Evolutionary conservation across 2,797 vertebrate species (phyloP).

Genomic region (Pyrocephalus nanus): DNA sequence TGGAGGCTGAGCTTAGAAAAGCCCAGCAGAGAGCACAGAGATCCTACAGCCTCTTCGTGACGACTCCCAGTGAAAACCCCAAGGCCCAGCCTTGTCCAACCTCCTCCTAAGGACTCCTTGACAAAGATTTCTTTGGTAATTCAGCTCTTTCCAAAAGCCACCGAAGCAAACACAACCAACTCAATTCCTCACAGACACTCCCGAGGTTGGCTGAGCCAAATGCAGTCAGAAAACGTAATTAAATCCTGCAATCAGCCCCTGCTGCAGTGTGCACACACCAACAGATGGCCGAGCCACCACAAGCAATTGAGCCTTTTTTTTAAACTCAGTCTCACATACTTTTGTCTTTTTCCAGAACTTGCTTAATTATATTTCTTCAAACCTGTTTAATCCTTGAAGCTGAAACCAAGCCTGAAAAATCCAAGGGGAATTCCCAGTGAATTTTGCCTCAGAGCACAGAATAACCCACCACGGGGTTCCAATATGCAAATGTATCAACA

Average conservation of each 20-base stretch:
- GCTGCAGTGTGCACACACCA: not conserved
- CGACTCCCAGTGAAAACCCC: not conserved
- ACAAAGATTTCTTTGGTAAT: not conserved
- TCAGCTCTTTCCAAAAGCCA: not conserved
- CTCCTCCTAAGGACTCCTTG: not conserved
- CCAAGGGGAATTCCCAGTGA: not conserved
- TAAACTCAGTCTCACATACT: not conserved
- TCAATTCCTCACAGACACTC: not conserved
- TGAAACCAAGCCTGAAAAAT: not conserved
- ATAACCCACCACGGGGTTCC: not conserved
- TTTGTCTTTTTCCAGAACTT: not conserved
- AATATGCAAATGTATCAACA: not conserved
- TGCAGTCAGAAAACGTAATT: not conserved
- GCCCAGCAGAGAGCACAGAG: not conserved
- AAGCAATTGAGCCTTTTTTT: not conserved
- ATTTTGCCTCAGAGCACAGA: not conserved
- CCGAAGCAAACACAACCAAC: not conserved
- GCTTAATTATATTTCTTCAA: not conserved
- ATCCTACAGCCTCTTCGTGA: not conserved
- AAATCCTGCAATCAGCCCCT: not conserved
- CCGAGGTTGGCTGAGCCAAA: not conserved
- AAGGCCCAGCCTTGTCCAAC: not conserved
- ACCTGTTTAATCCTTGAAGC: not conserved
- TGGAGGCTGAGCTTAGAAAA: not conserved
- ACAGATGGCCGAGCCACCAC: constrained; percentile 33